These are phyloP conservation scores for Trichoplax adhaerens DNA, from an alignment of 37 sponge, comb jelly and placozoan genomes.

Conservation along the genomic window DNA sequence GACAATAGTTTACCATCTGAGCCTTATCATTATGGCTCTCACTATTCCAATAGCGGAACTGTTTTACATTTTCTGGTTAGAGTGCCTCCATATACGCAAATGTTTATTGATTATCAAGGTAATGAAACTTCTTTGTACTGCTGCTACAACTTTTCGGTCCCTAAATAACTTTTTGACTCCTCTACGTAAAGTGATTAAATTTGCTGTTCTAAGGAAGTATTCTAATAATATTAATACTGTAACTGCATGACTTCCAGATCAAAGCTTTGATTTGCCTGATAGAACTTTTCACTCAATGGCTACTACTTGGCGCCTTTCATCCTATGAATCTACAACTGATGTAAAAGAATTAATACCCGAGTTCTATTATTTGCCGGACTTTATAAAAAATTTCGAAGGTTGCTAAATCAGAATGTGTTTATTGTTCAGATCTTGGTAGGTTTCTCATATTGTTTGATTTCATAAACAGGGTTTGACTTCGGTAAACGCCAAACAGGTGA, in stretches of 20 bases:
- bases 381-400: constrained; percentile 74
- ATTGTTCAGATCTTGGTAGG: neutral
- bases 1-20: constrained; percentile 22
- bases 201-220: too few relatives aligned
- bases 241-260: constrained; percentile 19
- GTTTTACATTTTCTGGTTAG: constrained; percentile 94
- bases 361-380: constrained; percentile 94
- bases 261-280: constrained; percentile 89
- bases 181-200: too few relatives aligned
- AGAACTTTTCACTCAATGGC: constrained; percentile 76
- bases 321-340: constrained; percentile 75
- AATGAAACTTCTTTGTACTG: neutral
- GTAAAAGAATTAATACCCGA: constrained; percentile 97
- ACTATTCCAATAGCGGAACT: constrained; percentile 93
- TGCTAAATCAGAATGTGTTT: neutral
- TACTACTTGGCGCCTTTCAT: constrained; percentile 84
- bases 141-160: neutral
- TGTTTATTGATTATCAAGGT: constrained; percentile 95
- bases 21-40: constrained; percentile 98
- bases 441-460: neutral
- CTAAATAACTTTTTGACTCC: neutral
- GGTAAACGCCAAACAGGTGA: constrained; percentile 78
- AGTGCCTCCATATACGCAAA: constrained; percentile 81
- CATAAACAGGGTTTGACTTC: constrained; percentile 48
- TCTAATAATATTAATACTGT: too few relatives aligned